Base-by-base conservation (phyloP, 1,140 invertebrate species). In the Ostrea denselamellosa region DNA sequence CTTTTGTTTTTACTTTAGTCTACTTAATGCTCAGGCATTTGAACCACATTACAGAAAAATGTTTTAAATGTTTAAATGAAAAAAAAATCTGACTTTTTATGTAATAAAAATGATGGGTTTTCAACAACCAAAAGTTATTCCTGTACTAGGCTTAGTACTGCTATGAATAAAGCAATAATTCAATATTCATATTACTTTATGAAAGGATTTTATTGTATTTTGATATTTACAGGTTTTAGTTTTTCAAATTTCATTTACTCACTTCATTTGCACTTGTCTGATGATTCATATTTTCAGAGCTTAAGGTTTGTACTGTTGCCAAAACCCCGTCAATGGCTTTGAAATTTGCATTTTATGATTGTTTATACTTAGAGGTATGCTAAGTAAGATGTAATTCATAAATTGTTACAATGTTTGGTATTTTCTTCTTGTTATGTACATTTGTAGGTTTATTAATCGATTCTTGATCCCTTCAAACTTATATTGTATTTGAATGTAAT, bases 401-500 rank as follows among this genome's bases (percentile, higher is more conserved):
- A 34, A 28, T 77, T 77, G 68, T 77, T 77, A 25, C n/a, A 62
- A 8, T 14, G 68, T 77, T 77, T 77, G 68, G 68, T 14, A 77
- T 77, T 77, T 77, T 77, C 25, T 68, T 22, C 68, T 77, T 77
- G 68, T 77, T 77, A 77, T 77, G 12, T 77, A 22, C 8, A 28
- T 77, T 2, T 77, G 25, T 22, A 22, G 22, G 65, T 68, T 25
- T n/a, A 25, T 25, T 34, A 34, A 25, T 28, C 28, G 65, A 71
- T 28, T 25, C 22, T 77, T 28, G 56, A 77, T 12, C 68, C 68
- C 68, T 34, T 9, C 9, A 77, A 77, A 77, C 22, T 14, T 28
- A 28, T 77, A 28, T 77, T 34, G 68, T 77, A 77, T 77, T 77
- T 77, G 28, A 77, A 77, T 77, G 68, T 77, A 34, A 34, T 77